phyloP scores from a whole-genome alignment of 2,797 vertebrate genomes.

The Distichodus sexfasciatus region DNA sequence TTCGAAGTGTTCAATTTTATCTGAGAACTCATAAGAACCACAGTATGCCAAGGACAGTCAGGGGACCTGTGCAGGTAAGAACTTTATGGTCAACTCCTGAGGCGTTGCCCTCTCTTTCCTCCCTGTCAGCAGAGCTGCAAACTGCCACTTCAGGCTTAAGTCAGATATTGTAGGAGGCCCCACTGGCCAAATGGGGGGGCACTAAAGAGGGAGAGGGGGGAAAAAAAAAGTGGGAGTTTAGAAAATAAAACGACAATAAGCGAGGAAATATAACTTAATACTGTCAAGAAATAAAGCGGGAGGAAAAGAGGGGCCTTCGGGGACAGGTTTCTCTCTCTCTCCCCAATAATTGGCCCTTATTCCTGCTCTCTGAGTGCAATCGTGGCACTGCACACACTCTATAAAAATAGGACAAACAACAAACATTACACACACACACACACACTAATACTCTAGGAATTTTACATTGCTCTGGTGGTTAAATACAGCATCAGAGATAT shows the following conservation, averaged over 20 bases:
- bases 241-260: background rate
- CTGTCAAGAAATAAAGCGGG: slow-evolving; percentile 46
- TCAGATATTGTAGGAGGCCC: slow-evolving; percentile 71
- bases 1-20: no score
- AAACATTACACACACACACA: slow-evolving; percentile 66
- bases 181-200: slow-evolving; percentile 73
- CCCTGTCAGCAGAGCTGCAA: slow-evolving; percentile 63
- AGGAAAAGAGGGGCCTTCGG: slow-evolving; percentile 60
- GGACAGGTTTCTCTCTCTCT: slow-evolving; percentile 52
- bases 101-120: slow-evolving; percentile 64
- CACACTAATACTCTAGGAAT: background rate
- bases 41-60: no score
- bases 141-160: slow-evolving; percentile 71
- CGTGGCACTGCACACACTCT: slow-evolving; percentile 62
- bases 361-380: slow-evolving; percentile 66
- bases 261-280: background rate
- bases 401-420: slow-evolving; percentile 73
- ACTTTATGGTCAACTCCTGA: no score
- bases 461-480: background rate
- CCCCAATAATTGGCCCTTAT: slow-evolving; percentile 69
- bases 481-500: background rate
- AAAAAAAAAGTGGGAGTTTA: slow-evolving; percentile 13
- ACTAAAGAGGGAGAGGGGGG: slow-evolving; percentile 22
- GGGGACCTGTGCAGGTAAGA: no score
- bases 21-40: no score